Percentiles rank a stretch among this genome's conserved stretches.
Evolutionary conservation across 2,888 invertebrate species (phyloP).

Genomic region (Volucella inanis): DNA sequence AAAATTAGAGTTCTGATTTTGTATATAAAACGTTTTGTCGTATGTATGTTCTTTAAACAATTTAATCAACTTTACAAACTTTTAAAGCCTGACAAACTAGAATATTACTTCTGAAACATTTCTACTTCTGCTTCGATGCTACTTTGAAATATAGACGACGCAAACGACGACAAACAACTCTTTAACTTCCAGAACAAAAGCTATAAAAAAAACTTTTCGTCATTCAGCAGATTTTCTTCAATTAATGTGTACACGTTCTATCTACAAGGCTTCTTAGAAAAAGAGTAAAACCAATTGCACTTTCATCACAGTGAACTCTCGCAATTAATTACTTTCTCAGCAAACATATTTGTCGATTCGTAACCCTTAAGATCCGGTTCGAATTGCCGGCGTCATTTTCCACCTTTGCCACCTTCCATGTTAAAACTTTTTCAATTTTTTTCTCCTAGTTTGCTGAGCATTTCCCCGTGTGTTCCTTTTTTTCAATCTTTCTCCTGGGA

Average conservation of each 20-base stretch:
- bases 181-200: neutral
- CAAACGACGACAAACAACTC: neutral
- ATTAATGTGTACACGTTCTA: conserved; percentile 39
- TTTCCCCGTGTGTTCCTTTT: neutral
- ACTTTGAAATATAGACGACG: neutral
- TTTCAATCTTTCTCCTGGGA: conserved; percentile 3
- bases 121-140: neutral
- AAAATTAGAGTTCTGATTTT: too few species aligned
- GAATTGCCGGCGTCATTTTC: conserved; percentile 51
- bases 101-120: too few species aligned
- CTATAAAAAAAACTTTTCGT: conserved; percentile 27
- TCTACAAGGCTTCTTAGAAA: conserved; percentile 14
- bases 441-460: neutral
- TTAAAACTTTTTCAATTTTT: conserved; percentile 62
- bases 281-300: conserved; percentile 65
- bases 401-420: conserved; percentile 25
- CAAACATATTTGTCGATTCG: conserved; percentile 51
- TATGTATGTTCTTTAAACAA: too few species aligned
- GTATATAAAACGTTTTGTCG: too few species aligned
- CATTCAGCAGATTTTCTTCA: conserved; percentile 64
- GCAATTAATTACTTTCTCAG: conserved; percentile 68
- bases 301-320: conserved; percentile 34
- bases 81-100: too few species aligned
- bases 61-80: too few species aligned
- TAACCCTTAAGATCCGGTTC: neutral